Percentiles rank a stretch among this genome's conserved stretches.
Conservation (phyloP, 2,888 invertebrate species). For the Cyclophora punctaria region DNA sequence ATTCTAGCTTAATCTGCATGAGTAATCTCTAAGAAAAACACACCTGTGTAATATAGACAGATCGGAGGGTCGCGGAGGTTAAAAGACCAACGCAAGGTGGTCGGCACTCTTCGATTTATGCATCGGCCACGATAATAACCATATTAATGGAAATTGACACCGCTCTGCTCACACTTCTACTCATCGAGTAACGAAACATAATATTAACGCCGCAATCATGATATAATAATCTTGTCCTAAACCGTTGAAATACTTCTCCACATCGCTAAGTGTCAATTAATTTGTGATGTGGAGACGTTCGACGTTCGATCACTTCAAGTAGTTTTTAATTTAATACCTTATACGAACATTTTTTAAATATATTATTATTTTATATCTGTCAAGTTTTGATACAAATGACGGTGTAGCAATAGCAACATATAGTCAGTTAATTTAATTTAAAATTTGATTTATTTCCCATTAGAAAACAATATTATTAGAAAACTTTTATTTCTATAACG, state of each 20-base stretch:
- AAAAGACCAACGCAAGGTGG: constrained; percentile 36
- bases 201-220: constrained; percentile 62
- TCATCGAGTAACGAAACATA: constrained; percentile 58
- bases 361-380: constrained; percentile 23
- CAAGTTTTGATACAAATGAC: constrained; percentile 14
- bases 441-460: constrained; percentile 9
- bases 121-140: constrained; percentile 55
- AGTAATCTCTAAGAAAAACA: background rate
- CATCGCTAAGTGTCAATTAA: constrained; percentile 44
- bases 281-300: constrained; percentile 29
- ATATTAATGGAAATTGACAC: constrained; percentile 70
- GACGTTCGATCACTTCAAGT: constrained; percentile 30
- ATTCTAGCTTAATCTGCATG: too few relatives aligned
- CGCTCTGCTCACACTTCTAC: constrained; percentile 35
- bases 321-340: constrained; percentile 27
- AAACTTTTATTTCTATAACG: too few relatives aligned
- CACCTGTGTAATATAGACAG: too few relatives aligned
- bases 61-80: background rate
- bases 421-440: constrained; percentile 19
- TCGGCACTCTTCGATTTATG: constrained; percentile 60
- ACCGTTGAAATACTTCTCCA: constrained; percentile 49
- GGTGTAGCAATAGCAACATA: constrained; percentile 5
- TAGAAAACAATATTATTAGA: too few relatives aligned
- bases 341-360: constrained; percentile 19
- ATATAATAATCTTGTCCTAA: constrained; percentile 60